phyloP scores from a whole-genome alignment of 1,140 invertebrate species.

The Drosophila ambigua region DNA sequence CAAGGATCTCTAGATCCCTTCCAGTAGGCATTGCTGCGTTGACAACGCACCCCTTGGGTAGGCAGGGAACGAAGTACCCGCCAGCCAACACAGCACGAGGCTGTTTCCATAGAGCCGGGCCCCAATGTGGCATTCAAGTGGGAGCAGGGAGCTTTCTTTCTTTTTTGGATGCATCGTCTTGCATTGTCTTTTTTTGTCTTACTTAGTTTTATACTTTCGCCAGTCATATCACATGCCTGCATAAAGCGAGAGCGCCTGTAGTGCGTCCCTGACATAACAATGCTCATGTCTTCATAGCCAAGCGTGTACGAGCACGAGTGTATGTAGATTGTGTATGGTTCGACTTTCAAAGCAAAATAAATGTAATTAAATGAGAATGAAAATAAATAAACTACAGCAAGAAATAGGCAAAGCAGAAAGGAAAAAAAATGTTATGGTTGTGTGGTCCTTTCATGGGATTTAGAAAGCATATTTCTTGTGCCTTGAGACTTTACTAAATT shows the following conservation, averaged over 20 bases:
- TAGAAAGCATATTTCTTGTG: conserved; percentile 11
- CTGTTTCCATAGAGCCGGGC: too few relatives aligned
- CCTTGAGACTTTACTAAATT: neutral
- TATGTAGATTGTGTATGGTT: conserved; percentile 6
- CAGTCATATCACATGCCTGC: conserved; percentile 39
- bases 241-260: conserved; percentile 5
- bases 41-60: conserved; percentile 7
- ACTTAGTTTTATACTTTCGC: conserved; percentile 5
- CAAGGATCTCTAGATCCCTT: conserved; percentile 2
- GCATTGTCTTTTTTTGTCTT: conserved; percentile 11
- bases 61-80: conserved; percentile 6
- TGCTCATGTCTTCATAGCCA: conserved; percentile 24
- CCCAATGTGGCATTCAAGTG: neutral
- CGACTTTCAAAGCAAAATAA: conserved; percentile 35
- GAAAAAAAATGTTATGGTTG: conserved; percentile 10
- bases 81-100: neutral
- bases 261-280: conserved; percentile 39
- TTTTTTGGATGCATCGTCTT: conserved; percentile 22
- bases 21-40: conserved; percentile 36
- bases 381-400: neutral
- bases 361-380: conserved; percentile 5
- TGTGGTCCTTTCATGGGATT: conserved; percentile 43
- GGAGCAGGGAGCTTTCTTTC: neutral
- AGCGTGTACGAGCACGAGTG: neutral
- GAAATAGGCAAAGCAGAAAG: neutral